These are phyloP conservation scores for Drosophila sechellia DNA, from an alignment of 1,140 invertebrate species.

Conservation along the genomic window DNA sequence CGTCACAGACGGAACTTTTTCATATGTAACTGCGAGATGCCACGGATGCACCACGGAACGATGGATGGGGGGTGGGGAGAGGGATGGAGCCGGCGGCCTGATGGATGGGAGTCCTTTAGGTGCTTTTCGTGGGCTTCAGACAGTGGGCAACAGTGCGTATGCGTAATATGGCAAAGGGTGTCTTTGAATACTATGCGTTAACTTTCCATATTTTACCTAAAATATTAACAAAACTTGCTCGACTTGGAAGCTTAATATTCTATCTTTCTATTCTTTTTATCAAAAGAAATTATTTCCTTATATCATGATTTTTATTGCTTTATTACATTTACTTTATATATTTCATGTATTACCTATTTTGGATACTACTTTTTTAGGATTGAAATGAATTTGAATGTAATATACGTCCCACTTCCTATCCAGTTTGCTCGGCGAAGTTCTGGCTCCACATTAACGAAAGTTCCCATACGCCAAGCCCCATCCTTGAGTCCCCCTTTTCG, in stretches of 20 bases:
- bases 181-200: not conserved
- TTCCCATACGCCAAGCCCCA: conserved; percentile 15
- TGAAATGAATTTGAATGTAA: not conserved
- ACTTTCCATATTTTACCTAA: too few species aligned
- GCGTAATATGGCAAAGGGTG: not conserved
- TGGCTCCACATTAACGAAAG: conserved; percentile 52
- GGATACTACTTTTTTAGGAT: too few species aligned
- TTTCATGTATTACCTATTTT: too few species aligned
- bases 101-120: too few species aligned
- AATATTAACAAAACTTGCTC: too few species aligned
- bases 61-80: conserved; percentile 26
- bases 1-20: conserved; percentile 55
- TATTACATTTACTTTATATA: too few species aligned
- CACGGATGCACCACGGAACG: conserved; percentile 14
- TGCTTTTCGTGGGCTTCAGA: too few species aligned
- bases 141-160: conserved; percentile 1
- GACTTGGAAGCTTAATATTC: too few species aligned
- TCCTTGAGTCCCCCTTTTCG: not conserved
- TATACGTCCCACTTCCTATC: conserved; percentile 23
- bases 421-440: conserved; percentile 14
- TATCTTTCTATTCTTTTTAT: too few species aligned
- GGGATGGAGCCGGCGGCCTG: not conserved
- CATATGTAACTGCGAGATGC: conserved; percentile 46
- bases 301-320: too few species aligned
- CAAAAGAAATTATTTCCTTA: too few species aligned